Percentiles rank a stretch among this genome's conserved stretches.
Conservation (phyloP, 2,888 invertebrate species). For the Plebejus melissa region DNA sequence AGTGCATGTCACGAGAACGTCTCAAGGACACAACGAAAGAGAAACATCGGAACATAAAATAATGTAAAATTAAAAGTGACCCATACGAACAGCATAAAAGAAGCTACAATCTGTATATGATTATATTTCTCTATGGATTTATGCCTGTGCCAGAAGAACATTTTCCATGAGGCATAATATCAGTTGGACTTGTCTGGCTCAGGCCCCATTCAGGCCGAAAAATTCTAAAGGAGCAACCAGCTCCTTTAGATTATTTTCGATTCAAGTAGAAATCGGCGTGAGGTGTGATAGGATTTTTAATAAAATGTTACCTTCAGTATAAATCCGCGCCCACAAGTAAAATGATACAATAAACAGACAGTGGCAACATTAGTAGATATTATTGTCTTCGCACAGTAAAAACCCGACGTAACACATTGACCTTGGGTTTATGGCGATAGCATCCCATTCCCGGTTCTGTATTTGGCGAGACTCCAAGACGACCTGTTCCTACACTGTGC, state of each 20-base stretch:
- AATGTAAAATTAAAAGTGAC: neutral
- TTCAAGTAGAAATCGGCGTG: no score
- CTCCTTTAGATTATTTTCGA: no score
- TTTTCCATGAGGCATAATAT: no score
- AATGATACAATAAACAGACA: neutral
- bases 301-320: neutral
- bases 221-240: no score
- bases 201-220: no score
- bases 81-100: neutral
- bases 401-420: slow-evolving; percentile 20
- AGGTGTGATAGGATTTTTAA: neutral
- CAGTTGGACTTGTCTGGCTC: no score
- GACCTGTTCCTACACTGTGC: slow-evolving; percentile 8
- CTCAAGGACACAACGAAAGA: neutral
- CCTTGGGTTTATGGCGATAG: slow-evolving; percentile 22
- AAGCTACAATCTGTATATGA: neutral
- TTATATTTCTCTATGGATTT: no score
- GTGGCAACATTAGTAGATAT: neutral
- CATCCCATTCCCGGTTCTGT: slow-evolving; percentile 21
- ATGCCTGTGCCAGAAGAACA: no score
- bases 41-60: neutral
- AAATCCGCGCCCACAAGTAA: neutral
- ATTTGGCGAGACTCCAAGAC: slow-evolving; percentile 21
- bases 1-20: slow-evolving; percentile 5
- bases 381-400: slow-evolving; percentile 14